These are phyloP conservation scores for Hippoglossus hippoglossus DNA, from an alignment of 2,797 vertebrate genomes.

Conservation along the genomic window DNA sequence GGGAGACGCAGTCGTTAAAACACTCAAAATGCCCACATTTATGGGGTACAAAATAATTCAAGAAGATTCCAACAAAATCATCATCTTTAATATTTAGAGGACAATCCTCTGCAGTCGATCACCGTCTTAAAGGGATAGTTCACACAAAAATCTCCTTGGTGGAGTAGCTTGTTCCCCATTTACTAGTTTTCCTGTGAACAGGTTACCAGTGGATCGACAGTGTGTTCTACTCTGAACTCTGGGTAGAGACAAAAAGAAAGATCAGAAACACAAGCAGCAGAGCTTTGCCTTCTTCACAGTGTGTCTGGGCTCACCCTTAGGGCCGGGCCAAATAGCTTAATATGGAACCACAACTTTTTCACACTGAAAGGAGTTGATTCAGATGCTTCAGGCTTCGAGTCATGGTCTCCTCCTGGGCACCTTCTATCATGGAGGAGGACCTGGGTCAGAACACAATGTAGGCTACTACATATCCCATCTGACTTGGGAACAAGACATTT, in stretches of 20 bases:
- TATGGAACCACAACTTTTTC: background rate
- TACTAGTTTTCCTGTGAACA: background rate
- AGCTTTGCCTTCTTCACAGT: background rate
- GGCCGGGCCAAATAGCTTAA: background rate
- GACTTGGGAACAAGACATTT: too few species aligned
- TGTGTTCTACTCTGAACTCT: background rate
- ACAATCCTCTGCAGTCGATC: too few species aligned
- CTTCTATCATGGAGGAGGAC: conserved; percentile 2
- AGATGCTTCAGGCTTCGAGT: conserved; percentile 27
- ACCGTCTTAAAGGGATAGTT: too few species aligned
- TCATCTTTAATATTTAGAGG: too few species aligned
- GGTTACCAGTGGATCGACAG: conserved; percentile 3
- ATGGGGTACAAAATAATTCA: too few species aligned
- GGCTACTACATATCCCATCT: too few species aligned
- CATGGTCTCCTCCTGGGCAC: background rate
- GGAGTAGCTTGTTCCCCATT: too few species aligned
- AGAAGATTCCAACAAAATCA: too few species aligned
- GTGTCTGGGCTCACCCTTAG: background rate
- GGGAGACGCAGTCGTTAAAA: too few species aligned
- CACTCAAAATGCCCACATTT: too few species aligned
- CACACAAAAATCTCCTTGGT: too few species aligned
- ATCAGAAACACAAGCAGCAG: background rate
- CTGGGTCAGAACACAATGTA: background rate
- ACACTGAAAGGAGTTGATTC: conserved; percentile 4
- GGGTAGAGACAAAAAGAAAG: background rate